Evolutionary conservation across 2,888 invertebrate species (phyloP), one percentile per base, ranked within the genome.

Genomic region (Phoenoteleia sp.): DNA sequence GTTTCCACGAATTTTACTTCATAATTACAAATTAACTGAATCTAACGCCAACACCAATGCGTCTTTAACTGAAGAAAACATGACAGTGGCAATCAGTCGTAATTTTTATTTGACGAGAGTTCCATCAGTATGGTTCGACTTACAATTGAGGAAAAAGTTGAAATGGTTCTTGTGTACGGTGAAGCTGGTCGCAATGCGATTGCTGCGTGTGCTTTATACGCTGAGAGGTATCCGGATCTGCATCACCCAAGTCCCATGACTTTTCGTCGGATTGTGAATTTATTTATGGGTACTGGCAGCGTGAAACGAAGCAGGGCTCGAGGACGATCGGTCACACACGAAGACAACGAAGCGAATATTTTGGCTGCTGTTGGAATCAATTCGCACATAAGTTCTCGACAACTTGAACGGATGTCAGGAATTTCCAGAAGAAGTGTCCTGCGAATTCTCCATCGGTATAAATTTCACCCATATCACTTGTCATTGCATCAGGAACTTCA

Each of bases 341-440:
- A 58, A 23, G 15, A 75, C 13, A 19, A 7, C 17, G 17, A 67
- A 58, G 6, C 19, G 15, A 64, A 66, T 60, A 23, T 45, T 42
- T 42, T 74, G 13, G 74, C 80, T 66, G 72, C 72, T 66, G 39
- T 67, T 58, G 67, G 19, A 72, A 72, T 56, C 72, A 60, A 60
- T 23, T 39, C 39, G 3, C 58, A 36, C 15, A 33, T 27, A 15
- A 54, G 54, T 15, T n/a, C 21, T 15, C 27, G 54, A 15, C 27
- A 54, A 54, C 19, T 54, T 27, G 19, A 19, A 29, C 54, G 21
- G 19, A 15, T 15, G 4, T 54, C 54, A 54, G 54, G 54, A 27
- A n/a, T 54, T 9, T 29, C 54, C 23, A 21, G 19, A 29, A 54
- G 7, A 17, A 29, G 29, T 29, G 54, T 54, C 29, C 11, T 15